These are phyloP conservation scores for Fabriciana adippe DNA, from an alignment of 2,888 invertebrate genomes.

Conservation along the genomic window DNA sequence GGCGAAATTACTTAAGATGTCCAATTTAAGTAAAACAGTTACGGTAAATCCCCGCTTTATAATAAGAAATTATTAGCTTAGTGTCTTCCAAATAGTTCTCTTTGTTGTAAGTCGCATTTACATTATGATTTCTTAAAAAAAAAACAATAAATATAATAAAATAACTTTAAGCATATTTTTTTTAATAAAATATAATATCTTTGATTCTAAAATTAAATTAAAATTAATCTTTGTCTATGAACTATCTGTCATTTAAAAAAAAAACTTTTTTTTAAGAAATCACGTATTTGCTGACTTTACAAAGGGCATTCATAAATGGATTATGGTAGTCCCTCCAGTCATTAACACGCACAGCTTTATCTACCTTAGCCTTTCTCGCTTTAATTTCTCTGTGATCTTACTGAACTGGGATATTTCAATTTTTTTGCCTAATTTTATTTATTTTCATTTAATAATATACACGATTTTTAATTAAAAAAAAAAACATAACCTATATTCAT, in stretches of 20 bases:
- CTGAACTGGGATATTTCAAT: conserved; percentile 52
- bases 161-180: neutral
- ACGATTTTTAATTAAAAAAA: neutral
- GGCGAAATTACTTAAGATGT: conserved; percentile 6
- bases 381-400: conserved; percentile 43
- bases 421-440: conserved; percentile 44
- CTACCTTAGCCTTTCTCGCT: conserved; percentile 56
- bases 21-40: conserved; percentile 15
- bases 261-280: no score
- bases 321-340: conserved; percentile 61
- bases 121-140: neutral
- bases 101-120: conserved; percentile 4
- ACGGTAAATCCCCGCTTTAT: conserved; percentile 32
- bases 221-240: no score
- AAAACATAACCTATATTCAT: neutral
- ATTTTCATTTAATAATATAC: neutral
- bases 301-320: conserved; percentile 15
- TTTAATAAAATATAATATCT: neutral
- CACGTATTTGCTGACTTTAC: neutral
- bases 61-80: conserved; percentile 25
- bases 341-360: conserved; percentile 66
- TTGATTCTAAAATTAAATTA: no score
- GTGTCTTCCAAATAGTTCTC: conserved; percentile 30
- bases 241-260: no score
- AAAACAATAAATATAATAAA: neutral